Evolutionary conservation across 1,140 invertebrate genomes (phyloP).

Genomic region (Diachasmimorpha longicaudata): DNA sequence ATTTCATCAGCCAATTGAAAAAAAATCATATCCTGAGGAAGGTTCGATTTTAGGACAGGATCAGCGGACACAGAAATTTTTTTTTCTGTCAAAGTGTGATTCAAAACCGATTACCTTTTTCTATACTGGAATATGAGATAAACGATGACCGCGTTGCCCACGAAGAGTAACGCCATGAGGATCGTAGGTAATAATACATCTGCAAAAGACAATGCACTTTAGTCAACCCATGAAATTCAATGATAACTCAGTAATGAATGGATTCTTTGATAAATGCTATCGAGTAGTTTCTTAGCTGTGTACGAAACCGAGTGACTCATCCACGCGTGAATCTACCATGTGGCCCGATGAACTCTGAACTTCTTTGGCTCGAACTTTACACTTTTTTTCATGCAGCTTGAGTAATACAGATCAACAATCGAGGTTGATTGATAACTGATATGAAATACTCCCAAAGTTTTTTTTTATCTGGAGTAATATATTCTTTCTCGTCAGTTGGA

Average conservation of each 20-base stretch:
- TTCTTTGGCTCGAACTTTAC: background rate
- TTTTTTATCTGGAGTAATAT: background rate
- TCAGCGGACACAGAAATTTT: too few relatives aligned
- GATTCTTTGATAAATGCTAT: background rate
- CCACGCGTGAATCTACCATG: background rate
- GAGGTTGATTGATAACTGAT: background rate
- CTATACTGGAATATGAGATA: slow-evolving; percentile 73
- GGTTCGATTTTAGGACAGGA: too few relatives aligned
- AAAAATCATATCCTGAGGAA: too few relatives aligned
- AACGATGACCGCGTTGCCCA: slow-evolving; percentile 71
- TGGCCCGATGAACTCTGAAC: slow-evolving; percentile 41
- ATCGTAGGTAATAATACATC: slow-evolving; percentile 70
- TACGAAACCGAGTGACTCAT: background rate
- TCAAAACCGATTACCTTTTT: slow-evolving; percentile 64
- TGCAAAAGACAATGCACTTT: slow-evolving; percentile 55
- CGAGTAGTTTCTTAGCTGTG: background rate
- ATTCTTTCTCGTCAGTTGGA: too few relatives aligned
- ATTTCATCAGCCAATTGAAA: too few relatives aligned
- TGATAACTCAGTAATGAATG: background rate
- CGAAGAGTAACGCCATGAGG: slow-evolving; percentile 69
- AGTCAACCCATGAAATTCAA: background rate
- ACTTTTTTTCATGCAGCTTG: background rate
- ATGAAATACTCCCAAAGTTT: background rate
- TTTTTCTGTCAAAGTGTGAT: too few relatives aligned
- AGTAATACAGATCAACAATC: background rate